A percentile compares a stretch with the other conserved stretches of the same genome.
phyloP scores from a whole-genome alignment of 2,797 vertebrate species.

The Morelia viridis region DNA sequence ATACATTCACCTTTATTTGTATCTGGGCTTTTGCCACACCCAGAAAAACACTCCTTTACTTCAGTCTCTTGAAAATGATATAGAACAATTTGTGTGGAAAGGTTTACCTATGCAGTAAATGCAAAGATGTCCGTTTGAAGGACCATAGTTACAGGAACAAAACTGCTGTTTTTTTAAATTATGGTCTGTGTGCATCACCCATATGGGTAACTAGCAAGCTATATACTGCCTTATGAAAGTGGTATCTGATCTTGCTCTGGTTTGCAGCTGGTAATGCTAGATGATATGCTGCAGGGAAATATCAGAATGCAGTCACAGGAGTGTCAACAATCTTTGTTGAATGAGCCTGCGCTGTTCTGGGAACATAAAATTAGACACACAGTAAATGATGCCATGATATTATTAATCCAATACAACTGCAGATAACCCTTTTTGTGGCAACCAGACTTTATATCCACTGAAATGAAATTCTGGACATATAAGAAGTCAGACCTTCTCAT shows the following conservation, averaged over 20 bases:
- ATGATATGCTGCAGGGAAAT: neutral
- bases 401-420: neutral
- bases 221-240: neutral
- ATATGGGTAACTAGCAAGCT: neutral
- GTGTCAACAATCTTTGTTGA: neutral
- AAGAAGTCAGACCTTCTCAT: too few species aligned
- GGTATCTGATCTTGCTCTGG: neutral
- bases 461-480: too few species aligned
- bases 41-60: neutral
- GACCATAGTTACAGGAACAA: neutral
- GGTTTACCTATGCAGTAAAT: neutral
- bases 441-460: neutral
- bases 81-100: neutral
- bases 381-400: neutral
- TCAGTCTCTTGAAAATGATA: neutral
- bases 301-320: neutral
- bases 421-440: neutral
- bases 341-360: neutral
- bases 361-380: neutral
- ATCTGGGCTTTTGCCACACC: neutral
- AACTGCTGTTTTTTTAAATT: neutral
- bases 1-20: too few species aligned
- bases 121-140: neutral
- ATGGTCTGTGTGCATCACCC: neutral
- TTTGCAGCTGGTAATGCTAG: neutral